Base-by-base conservation (phyloP, 2,797 vertebrate genomes). In the Pangasius krempfi region DNA sequence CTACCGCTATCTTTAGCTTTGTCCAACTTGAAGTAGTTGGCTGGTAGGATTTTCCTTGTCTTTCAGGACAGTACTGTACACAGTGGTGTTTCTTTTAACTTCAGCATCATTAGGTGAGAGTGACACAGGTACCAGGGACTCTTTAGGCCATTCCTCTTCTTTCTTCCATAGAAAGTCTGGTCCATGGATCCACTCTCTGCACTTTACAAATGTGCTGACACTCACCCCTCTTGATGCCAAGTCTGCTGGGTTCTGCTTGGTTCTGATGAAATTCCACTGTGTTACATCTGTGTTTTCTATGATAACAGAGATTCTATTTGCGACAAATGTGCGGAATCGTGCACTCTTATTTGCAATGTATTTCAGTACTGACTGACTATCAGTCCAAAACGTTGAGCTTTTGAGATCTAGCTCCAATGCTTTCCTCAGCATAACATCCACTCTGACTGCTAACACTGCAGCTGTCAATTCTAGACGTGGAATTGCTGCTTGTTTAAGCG, bases 1-100 rank as follows among this genome's bases (percentile, higher is more conserved):
- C 58, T 68, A 89, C 86, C 54, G 54, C 52, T 40, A 40, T 89
- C 84, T 87, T 4, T 30, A 89, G 33, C 44, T 47, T 87, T 18
- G 27, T 60, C 80, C 88, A 89, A 4, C 56, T 47, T 84, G 85
- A 89, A 87, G 86, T 62, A 80, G 86, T 25, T 79, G 37, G 27
- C 30, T 0, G 7, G 82, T 66, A 25, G 83, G 58, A 79, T 27
- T 88, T 37, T 37, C 37, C 37, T 37, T 37, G 37, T 37, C 37
- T 37, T 37, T 37, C 2, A 37, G 37, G 40, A 40, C 40, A 40
- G 40, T 40, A 40, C 40, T 40, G 5, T 40, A 40, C 9, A 37
- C 44, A 86, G 10, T 66, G 2, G 3, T 66, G 64, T 66, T 66
- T 13, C 50, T 4, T 47, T 86, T 87, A 0, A 90, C 62, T 25